A percentile compares a stretch with the other conserved stretches of the same genome.
Conservation (phyloP, 2,888 invertebrate genomes). For the Serripes groenlandicus region DNA sequence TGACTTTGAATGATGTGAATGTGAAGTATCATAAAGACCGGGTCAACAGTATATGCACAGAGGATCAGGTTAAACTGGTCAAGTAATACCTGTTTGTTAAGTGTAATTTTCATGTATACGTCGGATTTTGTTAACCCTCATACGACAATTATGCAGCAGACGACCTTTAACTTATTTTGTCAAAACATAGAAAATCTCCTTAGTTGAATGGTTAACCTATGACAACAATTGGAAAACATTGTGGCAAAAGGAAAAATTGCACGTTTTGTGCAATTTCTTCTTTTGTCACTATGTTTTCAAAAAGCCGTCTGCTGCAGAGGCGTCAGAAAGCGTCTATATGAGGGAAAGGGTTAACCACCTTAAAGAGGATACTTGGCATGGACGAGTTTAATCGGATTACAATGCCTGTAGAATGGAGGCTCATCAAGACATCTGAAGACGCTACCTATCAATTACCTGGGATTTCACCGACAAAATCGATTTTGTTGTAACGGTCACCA, state of each 20-base stretch:
- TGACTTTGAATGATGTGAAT: too few species aligned
- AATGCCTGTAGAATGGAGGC: not conserved
- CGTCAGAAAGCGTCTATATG: not conserved
- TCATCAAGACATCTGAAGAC: conserved; percentile 16
- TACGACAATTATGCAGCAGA: too few species aligned
- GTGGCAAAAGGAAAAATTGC: not conserved
- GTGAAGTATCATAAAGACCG: too few species aligned
- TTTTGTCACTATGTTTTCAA: not conserved
- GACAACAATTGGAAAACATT: not conserved
- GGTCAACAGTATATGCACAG: too few species aligned
- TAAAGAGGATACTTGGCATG: not conserved
- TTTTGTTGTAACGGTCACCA: conserved; percentile 7
- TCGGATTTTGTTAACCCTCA: too few species aligned
- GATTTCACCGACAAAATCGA: conserved; percentile 18
- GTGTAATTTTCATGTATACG: too few species aligned
- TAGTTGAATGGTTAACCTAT: too few species aligned
- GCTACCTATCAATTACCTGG: conserved; percentile 27
- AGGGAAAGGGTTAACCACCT: not conserved
- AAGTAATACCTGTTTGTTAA: too few species aligned
- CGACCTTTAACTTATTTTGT: too few species aligned
- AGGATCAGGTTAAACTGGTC: too few species aligned
- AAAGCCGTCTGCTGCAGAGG: not conserved
- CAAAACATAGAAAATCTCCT: too few species aligned
- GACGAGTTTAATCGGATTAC: not conserved
- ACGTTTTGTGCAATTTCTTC: not conserved